Percentiles rank a stretch among this genome's conserved stretches.
Conservation (phyloP, 2,797 vertebrate genomes). For the Chaetophractus vellerosus region DNA sequence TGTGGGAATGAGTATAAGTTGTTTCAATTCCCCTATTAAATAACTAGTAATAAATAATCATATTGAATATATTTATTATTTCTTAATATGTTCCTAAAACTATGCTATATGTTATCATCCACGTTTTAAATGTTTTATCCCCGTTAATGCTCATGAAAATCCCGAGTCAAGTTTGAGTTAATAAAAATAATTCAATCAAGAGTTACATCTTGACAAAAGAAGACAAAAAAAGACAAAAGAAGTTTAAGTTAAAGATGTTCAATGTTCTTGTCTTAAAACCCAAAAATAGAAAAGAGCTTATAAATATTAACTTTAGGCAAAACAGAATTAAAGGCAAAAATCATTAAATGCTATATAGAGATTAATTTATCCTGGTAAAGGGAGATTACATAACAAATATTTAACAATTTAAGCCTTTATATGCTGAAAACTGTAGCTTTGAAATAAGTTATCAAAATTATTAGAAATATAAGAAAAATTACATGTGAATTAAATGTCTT, state of each 20-base stretch:
- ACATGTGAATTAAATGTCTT: not conserved
- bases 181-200: conserved; percentile 7
- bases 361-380: not conserved
- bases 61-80: not conserved
- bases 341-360: not conserved
- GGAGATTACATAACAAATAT: not conserved
- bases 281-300: not conserved
- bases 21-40: not conserved
- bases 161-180: not conserved
- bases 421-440: not conserved
- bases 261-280: conserved; percentile 19
- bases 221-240: not conserved
- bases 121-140: conserved; percentile 18
- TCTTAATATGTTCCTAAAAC: not conserved
- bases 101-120: not conserved
- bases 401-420: not conserved
- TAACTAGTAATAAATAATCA: not conserved
- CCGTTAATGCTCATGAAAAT: not conserved
- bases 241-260: not conserved
- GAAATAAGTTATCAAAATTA: not conserved
- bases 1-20: not conserved
- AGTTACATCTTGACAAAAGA: not conserved
- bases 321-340: conserved; percentile 42
- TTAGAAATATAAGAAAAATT: not conserved
- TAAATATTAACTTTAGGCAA: conserved; percentile 21